Evolutionary conservation across 35 echinoderm and acorn worm genomes (phyloP).

Genomic region (Anneissia japonica): DNA sequence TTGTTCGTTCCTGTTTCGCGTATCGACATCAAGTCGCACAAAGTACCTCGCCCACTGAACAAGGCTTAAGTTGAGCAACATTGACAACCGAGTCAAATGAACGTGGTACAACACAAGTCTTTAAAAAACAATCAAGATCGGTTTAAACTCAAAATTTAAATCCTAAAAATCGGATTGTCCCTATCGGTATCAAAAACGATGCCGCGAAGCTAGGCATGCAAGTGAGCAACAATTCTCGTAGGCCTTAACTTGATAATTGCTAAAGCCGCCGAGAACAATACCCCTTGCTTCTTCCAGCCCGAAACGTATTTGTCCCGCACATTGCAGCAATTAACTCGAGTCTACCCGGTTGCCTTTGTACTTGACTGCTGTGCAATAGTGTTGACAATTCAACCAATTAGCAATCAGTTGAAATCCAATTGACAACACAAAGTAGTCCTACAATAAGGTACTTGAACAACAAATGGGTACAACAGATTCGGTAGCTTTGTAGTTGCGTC

Average conservation of each 20-base stretch:
- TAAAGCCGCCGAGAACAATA: neutral
- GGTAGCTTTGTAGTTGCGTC: neutral
- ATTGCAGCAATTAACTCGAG: neutral
- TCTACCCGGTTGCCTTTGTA: neutral
- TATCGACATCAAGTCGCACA: no score
- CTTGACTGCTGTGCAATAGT: neutral
- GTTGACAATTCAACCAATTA: neutral
- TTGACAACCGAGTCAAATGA: no score
- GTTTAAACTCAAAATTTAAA: neutral
- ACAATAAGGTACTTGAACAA: neutral
- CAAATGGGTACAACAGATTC: neutral
- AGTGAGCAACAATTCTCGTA: neutral
- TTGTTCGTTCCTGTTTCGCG: no score
- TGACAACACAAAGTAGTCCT: neutral
- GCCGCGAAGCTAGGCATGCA: neutral
- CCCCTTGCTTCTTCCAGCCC: neutral
- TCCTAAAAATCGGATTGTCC: neutral
- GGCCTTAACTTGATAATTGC: neutral
- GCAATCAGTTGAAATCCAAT: neutral
- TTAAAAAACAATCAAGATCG: neutral
- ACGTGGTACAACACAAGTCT: neutral
- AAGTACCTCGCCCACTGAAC: no score
- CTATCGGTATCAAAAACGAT: neutral
- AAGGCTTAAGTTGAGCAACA: no score
- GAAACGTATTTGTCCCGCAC: neutral